Base-by-base conservation (phyloP, 2,888 invertebrate genomes). In the Sphecodes monilicornis region DNA sequence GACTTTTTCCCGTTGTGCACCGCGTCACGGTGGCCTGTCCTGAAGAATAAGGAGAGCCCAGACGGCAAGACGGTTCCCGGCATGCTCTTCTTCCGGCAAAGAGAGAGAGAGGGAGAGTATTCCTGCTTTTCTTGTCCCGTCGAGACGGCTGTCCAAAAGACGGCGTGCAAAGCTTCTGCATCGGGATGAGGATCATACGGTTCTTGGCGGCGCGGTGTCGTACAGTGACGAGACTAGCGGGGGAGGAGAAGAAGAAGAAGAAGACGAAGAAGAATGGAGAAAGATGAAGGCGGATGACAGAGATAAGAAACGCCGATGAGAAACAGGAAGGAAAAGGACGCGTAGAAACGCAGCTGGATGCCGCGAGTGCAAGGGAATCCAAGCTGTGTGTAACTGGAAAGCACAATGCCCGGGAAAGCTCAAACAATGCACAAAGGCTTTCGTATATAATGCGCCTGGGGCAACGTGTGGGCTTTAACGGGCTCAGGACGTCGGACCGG, bases 371-470 rank as follows among this genome's bases (percentile, higher is more conserved):
- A 80, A 74, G 85, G 74, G 90, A 91, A 91, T 91, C 87, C 89
- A 87, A 84, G 84, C 88, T 83, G 88, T 87, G 86, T 89, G 89
- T 90, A 91, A 91, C 90, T 90, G 86, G 86, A 86, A 91, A 93
- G 90, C 90, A 93, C 92, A 93, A 92, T 92, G 90, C 89, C 85
- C 90, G 90, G 91, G 91, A 93, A 93, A 92, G 92, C 91, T 91
- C 91, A 90, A 93, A 93, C 93, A 93, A 93, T 93, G 92, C 90
- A 92, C 93, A 92, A 93, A 93, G 91, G 89, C 89, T 88, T 86
- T 88, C 90, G 91, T 90, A 91, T 90, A 91, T 92, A 93, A 93
- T 93, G 89, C 82, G 90, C 92, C 91, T 76, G 84, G 88, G 86
- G 91, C 90, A 90, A 89, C 89, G 86, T 90, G 90, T 88, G 89